Conservation (phyloP, 2,797 vertebrate genomes). For the Xenops minutus region DNA sequence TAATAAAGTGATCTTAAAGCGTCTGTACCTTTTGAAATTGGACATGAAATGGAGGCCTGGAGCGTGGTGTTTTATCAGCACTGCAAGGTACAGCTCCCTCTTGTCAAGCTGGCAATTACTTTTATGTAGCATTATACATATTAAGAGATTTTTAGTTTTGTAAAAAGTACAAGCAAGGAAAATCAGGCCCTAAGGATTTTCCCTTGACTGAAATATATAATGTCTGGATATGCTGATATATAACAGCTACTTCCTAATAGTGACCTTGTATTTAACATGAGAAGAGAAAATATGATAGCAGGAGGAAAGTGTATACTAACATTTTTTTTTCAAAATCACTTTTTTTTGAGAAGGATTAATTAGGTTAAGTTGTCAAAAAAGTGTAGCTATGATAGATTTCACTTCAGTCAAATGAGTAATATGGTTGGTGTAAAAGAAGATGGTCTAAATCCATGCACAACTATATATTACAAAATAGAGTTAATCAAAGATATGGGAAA, state of each 20-base stretch:
- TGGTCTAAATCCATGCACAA: neutral
- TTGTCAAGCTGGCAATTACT: neutral
- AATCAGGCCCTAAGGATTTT: neutral
- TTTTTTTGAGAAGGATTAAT: neutral
- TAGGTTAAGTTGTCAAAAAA: neutral
- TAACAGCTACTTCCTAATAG: neutral
- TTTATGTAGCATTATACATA: neutral
- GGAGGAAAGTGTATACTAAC: neutral
- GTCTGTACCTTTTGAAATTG: neutral
- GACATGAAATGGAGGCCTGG: neutral
- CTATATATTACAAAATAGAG: neutral
- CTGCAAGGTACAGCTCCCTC: neutral
- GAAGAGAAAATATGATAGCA: neutral
- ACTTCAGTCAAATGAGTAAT: neutral
- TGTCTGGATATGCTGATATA: neutral
- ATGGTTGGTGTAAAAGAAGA: neutral
- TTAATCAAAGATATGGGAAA: neutral
- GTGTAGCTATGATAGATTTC: neutral
- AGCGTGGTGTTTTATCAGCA: neutral
- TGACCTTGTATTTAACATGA: neutral
- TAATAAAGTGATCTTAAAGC: neutral
- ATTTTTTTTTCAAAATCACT: neutral
- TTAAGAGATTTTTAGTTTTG: neutral
- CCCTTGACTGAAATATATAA: neutral
- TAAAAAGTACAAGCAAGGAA: neutral